Evolutionary conservation across 1,140 invertebrate species (phyloP).

Genomic region (Psix sp.): DNA sequence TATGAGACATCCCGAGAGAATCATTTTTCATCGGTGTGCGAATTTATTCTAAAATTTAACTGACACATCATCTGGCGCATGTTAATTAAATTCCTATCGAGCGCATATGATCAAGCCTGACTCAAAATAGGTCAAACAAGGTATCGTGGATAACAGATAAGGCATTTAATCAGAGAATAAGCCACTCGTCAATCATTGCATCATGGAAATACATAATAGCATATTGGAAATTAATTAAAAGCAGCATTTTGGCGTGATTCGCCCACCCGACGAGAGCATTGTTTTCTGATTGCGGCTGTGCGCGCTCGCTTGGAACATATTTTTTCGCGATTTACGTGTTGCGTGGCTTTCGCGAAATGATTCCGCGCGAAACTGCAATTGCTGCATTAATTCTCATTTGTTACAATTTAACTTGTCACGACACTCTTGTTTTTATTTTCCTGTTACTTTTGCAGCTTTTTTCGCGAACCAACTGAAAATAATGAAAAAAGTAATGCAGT

Average conservation of each 20-base stretch:
- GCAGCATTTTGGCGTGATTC: slow-evolving; percentile 36
- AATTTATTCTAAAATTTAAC: slow-evolving; percentile 43
- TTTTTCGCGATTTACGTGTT: neutral
- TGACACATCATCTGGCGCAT: slow-evolving; percentile 29
- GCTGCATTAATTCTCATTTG: too few species aligned
- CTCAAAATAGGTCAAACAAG: slow-evolving; percentile 53
- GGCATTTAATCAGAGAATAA: slow-evolving; percentile 60
- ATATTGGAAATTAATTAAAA: slow-evolving; percentile 56
- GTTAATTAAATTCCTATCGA: slow-evolving; percentile 60
- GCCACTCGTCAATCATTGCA: slow-evolving; percentile 52
- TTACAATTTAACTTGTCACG: too few species aligned
- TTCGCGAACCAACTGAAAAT: too few species aligned
- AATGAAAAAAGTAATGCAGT: too few species aligned
- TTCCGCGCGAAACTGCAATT: too few species aligned
- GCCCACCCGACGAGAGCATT: slow-evolving; percentile 10
- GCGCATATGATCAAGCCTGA: slow-evolving; percentile 45
- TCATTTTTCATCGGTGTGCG: slow-evolving; percentile 29
- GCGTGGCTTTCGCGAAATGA: neutral
- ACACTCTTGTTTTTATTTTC: too few species aligned
- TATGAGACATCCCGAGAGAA: slow-evolving; percentile 9
- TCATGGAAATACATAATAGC: slow-evolving; percentile 45
- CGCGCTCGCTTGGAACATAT: neutral
- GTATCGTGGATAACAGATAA: slow-evolving; percentile 58
- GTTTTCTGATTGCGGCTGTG: slow-evolving; percentile 17
- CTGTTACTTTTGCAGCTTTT: too few species aligned